Evolutionary conservation across 2,113 vertebrate genomes (phyloP), one percentile per base, ranked within the genome.

Genomic region (Merops nubicus): DNA sequence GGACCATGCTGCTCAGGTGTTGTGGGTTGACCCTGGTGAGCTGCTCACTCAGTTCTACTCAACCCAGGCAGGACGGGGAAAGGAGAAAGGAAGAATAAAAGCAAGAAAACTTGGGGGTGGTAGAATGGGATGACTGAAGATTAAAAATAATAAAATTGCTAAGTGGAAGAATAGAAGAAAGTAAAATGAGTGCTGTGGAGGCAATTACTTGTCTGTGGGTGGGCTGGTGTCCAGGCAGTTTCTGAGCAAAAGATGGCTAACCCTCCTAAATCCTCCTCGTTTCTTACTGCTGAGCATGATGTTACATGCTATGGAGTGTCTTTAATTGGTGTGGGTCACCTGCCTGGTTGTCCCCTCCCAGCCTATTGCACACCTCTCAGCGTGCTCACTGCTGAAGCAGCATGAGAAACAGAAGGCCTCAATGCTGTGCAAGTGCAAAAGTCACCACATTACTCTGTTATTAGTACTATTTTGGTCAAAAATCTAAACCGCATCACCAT

Each of bases 121-220:
- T 18, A n/a, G 33, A 20, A 4, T 62, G 13, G 19, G n/a, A n/a
- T n/a, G n/a, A n/a, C n/a, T 45, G 12, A 38, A 74, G 33, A 50
- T 36, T 15, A 12, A 59, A 45, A 69, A 67, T 34, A 70, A 36
- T 65, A 31, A 75, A 36, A 25, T 42, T 15, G 23, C 4, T 14
- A 74, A 51, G 16, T 2, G 8, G 26, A 67, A 84, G 21, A 67
- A 20, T 2, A 68, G 34, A 68, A 54, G 34, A 34, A 60, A 80
- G 42, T 5, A 64, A 62, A 16, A 10, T 21, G 28, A 77, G 36
- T 26, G 19, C 33, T 57, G 9, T 7, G 33, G 54, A 14, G 17
- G 26, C 48, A 80, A 6, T 38, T 13, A 3, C 33, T 56, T 0
- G 0, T 17, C 20, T 43, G 3, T 34, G 47, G 19, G 21, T 16